Base-by-base conservation (phyloP, 2,888 invertebrate species). In the Drosophila leonis region DNA sequence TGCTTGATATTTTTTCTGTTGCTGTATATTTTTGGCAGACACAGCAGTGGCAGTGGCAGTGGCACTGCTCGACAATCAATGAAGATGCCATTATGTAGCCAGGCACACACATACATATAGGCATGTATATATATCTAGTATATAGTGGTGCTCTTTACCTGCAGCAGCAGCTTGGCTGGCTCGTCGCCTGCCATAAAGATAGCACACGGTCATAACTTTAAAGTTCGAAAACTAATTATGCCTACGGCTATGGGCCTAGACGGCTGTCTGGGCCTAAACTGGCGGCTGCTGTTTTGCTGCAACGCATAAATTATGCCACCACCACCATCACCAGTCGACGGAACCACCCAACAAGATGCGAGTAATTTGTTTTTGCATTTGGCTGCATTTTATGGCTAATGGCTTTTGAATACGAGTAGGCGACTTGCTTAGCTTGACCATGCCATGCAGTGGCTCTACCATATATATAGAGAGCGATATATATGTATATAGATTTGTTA, bases 161-260 rank as follows among this genome's bases (percentile, higher is more conserved):
- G 62, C 67, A 52, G 37, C 59, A 56, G 18, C 54, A 27, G 54
- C 49, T 67, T 46, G 64, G 29, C 72, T 67, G 62, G 69, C 31
- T 49, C 59, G 63, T 60, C 69, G 64, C 52, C 55, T 65, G 71
- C 77, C 84, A 85, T 89, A 85, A 85, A 89, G 84, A 89, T 89
- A 89, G 89, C 89, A 87, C 51, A 87, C 48, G 46, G 62, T 61
- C 84, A 89, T 85, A 85, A 83, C 87, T 91, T 90, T 82, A 83
- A 86, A 90, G 83, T 91, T 90, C 84, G 88, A 87, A 91, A 91
- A 91, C 91, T 91, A 91, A 91, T 91, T 91, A 92, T 90, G 90
- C 83, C 91, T 91, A 91, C 83, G 91, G 91, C 83, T 66, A 72
- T 72, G 67, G 64, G 68, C 70, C 75, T 73, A 65, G 71, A 67